Evolutionary conservation across 1,140 invertebrate species (phyloP).

Genomic region (Zaprionus nigranus): DNA sequence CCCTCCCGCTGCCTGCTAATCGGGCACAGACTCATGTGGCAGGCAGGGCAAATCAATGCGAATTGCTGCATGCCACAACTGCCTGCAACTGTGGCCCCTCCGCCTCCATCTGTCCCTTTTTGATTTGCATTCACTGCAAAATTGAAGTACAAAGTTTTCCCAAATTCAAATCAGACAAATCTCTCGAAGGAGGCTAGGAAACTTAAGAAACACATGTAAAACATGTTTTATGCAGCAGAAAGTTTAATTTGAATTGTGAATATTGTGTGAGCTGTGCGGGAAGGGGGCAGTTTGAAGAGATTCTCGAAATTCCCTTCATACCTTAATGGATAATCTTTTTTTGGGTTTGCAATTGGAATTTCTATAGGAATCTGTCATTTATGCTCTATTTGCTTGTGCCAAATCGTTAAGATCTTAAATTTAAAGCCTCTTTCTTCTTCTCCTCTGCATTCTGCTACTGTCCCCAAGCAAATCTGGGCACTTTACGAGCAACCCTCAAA

Average conservation of each 20-base stretch:
- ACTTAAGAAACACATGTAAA: constrained; percentile 33
- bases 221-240: constrained; percentile 56
- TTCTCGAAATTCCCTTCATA: not conserved
- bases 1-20: constrained; percentile 36
- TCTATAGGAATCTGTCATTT: not conserved
- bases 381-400: not conserved
- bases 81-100: constrained; percentile 59
- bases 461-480: constrained; percentile 8
- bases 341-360: not conserved
- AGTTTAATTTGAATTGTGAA: constrained; percentile 71
- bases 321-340: not conserved
- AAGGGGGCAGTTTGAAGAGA: not conserved
- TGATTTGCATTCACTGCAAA: constrained; percentile 73
- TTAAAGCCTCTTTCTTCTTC: not conserved
- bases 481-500: constrained; percentile 22
- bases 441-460: not conserved
- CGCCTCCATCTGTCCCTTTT: not conserved
- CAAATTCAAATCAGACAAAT: constrained; percentile 54
- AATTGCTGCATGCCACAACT: constrained; percentile 54
- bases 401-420: not conserved
- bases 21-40: constrained; percentile 66
- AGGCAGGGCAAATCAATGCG: constrained; percentile 65
- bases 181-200: not conserved
- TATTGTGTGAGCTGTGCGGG: not conserved
- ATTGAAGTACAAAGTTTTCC: constrained; percentile 75